A percentile compares a stretch with the other conserved stretches of the same genome.
These are phyloP conservation scores for Triplophysa dalaica DNA, from an alignment of 2,113 vertebrate species.

Conservation along the genomic window DNA sequence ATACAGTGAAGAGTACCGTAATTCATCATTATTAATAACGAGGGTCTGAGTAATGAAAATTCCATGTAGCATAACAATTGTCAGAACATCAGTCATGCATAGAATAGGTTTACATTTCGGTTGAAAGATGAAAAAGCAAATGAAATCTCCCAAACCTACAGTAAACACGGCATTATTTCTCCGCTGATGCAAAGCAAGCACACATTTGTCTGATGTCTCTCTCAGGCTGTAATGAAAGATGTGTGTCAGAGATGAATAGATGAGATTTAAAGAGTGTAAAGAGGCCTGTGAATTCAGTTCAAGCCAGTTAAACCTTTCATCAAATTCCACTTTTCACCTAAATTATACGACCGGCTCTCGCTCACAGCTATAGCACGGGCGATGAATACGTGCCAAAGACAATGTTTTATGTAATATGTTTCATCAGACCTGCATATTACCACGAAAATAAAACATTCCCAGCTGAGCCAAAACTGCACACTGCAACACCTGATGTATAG, in stretches of 20 bases:
- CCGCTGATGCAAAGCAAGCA: conserved; percentile 41
- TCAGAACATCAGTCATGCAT: not conserved
- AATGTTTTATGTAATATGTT: conserved; percentile 55
- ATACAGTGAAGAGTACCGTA: not conserved
- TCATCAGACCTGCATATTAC: conserved; percentile 55
- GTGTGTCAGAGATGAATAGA: conserved; percentile 45
- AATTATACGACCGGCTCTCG: conserved; percentile 38
- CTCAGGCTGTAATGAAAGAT: conserved; percentile 50
- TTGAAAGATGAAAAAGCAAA: conserved; percentile 20
- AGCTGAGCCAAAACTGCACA: conserved; percentile 52
- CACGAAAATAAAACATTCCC: conserved; percentile 53
- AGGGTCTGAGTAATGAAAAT: not conserved
- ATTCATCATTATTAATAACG: conserved; percentile 1
- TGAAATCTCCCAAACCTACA: conserved; percentile 31
- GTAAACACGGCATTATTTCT: conserved; percentile 37
- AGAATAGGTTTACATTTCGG: conserved; percentile 11
- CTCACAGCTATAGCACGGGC: conserved; percentile 29
- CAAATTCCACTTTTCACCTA: conserved; percentile 44
- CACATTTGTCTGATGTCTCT: conserved; percentile 40
- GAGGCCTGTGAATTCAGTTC: conserved; percentile 41
- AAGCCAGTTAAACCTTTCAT: conserved; percentile 60
- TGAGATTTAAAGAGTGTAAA: conserved; percentile 47
- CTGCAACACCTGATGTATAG: conserved; percentile 9
- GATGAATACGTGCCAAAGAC: conserved; percentile 52
- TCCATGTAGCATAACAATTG: conserved; percentile 6